Base-by-base conservation (phyloP, 2,888 invertebrate genomes). In the Plusia festucae region DNA sequence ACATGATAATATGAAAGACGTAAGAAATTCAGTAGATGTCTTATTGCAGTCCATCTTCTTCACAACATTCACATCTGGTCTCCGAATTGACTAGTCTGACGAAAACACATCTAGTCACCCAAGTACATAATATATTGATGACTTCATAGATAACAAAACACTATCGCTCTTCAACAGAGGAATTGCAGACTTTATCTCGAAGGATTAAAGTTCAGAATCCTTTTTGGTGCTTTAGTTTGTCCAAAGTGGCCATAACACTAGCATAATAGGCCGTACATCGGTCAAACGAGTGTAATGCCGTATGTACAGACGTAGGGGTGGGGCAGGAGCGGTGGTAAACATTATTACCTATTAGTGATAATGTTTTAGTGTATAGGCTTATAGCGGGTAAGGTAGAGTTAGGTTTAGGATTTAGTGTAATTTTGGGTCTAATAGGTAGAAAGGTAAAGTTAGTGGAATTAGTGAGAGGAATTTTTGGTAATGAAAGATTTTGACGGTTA, bases 271-370 rank as follows among this genome's bases (percentile, higher is more conserved):
- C 66, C 62, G 56, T 68, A 73, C 70, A 78, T 78, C 81, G 81
- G 78, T 78, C 74, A 77, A 73, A 80, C 64, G 80, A 80, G 65
- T 78, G 63, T 77, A 72, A 74, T 77, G 53, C 58, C 58, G 56
- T 73, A 40, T 68, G 73, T 80, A 80, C 78, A 56, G 67, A 44
- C 11, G 27, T 52, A 56, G 62, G 67, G 65, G 73, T 56, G 66
- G 46, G 67, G 69, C 54, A 51, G 60, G 13, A 57, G 27, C 54
- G 60, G 34, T 55, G 63, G 69, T 70, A 68, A 66, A 77, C 70
- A 73, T 77, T 79, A 78, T 77, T 70, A 68, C 70, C 70, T 78
- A 80, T 73, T 74, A 78, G 65, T 53, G 46, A 53, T 56, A 22
- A 49, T 11, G 61, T 53, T 65, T 60, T 32, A 56, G 44, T 32